Conservation (phyloP, 2,888 invertebrate genomes). For the Thysanoteuthis rhombus region DNA sequence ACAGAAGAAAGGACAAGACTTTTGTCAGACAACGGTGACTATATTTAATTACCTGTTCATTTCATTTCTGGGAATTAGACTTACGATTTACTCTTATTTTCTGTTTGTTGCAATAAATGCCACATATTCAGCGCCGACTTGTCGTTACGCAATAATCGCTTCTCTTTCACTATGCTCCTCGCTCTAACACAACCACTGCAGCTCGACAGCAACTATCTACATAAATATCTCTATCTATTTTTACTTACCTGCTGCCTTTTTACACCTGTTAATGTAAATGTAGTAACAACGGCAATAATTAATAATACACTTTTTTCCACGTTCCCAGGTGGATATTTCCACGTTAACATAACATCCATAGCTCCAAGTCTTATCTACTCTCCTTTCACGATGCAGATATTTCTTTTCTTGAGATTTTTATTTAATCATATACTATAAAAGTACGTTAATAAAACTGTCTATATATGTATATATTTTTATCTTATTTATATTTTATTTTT, state of each 20-base stretch:
- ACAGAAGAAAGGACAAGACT: neutral
- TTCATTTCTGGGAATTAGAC: neutral
- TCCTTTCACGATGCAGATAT: too few relatives aligned
- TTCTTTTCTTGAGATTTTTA: too few relatives aligned
- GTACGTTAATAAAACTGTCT: too few relatives aligned
- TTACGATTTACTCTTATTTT: neutral
- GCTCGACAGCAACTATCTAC: neutral
- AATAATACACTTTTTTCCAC: neutral
- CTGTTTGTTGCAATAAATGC: neutral
- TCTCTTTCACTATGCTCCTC: neutral
- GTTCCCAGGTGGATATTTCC: neutral
- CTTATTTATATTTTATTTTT: too few relatives aligned
- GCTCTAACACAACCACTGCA: neutral
- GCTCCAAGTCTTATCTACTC: neutral
- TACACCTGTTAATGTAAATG: neutral
- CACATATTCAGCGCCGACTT: neutral
- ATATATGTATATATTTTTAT: too few relatives aligned
- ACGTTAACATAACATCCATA: neutral
- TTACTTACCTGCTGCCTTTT: neutral
- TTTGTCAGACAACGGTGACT: neutral
- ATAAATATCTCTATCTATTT: neutral
- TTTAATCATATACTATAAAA: too few relatives aligned
- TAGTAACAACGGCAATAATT: neutral
- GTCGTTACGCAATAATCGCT: neutral
- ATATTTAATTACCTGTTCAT: neutral